A percentile compares a stretch with the other conserved stretches of the same genome.
These are phyloP conservation scores for Neoaliturus tenellus DNA, from an alignment of 2,888 invertebrate species.

Conservation along the genomic window DNA sequence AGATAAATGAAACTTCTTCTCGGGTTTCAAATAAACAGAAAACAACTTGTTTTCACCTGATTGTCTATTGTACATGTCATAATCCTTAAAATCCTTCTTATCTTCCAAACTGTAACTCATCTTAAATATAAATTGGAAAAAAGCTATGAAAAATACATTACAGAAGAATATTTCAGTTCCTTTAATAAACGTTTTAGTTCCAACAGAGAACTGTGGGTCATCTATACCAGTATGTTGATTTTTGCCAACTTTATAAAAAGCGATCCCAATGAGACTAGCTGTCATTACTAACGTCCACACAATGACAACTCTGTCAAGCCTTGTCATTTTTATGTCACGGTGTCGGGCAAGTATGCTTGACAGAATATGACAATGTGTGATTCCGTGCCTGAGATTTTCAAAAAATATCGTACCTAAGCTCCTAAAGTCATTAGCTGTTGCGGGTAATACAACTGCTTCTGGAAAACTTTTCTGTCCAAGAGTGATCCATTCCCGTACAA, in stretches of 20 bases:
- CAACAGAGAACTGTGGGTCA: not conserved
- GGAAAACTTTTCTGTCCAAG: not conserved
- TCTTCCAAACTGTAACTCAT: not conserved
- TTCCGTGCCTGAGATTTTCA: not conserved
- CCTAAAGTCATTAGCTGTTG: not conserved
- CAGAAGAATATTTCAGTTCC: not conserved
- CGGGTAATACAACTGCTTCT: not conserved
- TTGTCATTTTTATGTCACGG: not conserved
- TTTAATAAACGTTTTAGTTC: not conserved
- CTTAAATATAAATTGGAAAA: not conserved
- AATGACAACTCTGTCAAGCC: not conserved
- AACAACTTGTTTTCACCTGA: not conserved
- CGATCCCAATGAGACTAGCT: not conserved
- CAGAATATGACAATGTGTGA: not conserved
- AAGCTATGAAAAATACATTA: not conserved
- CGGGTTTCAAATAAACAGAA: not conserved
- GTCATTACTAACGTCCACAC: not conserved
- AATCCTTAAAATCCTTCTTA: not conserved
- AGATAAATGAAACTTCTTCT: not conserved
- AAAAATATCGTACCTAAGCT: not conserved
- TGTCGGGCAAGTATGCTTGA: not conserved
- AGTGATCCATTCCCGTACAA: not conserved
- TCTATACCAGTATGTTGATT: not conserved
- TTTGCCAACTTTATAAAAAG: not conserved
- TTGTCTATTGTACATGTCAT: not conserved